Conservation (phyloP, 2,888 invertebrate genomes). For the Tubiluchus corallicola region DNA sequence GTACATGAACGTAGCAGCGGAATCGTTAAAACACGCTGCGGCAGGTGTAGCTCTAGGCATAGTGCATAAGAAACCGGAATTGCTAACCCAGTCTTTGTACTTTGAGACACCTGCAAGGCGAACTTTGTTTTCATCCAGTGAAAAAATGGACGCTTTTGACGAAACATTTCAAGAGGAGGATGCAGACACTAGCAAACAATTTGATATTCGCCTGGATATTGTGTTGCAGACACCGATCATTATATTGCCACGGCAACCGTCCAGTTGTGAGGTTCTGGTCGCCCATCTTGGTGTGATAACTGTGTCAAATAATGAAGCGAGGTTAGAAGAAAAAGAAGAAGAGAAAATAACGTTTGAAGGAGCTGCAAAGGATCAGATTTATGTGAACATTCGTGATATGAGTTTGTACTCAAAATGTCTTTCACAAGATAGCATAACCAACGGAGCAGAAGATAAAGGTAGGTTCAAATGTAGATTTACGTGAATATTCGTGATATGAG, state of each 20-base stretch:
- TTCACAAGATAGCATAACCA: too few relatives aligned
- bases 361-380: constrained; percentile 33
- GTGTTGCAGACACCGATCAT: constrained; percentile 77
- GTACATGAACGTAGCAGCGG: constrained; percentile 61
- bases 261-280: constrained; percentile 63
- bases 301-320: too few relatives aligned
- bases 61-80: constrained; percentile 19
- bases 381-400: constrained; percentile 61
- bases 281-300: constrained; percentile 80
- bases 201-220: constrained; percentile 38
- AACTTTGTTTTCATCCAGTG: too few relatives aligned
- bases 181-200: not conserved
- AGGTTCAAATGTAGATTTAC: too few relatives aligned
- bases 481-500: constrained; percentile 70
- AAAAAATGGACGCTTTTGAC: not conserved
- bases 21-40: constrained; percentile 70
- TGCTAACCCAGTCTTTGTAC: not conserved
- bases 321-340: too few relatives aligned
- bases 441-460: too few relatives aligned
- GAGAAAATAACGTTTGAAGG: too few relatives aligned
- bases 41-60: constrained; percentile 82
- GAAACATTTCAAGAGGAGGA: not conserved
- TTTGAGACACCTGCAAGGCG: constrained; percentile 10
- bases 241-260: constrained; percentile 57
- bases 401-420: constrained; percentile 57